A percentile compares a stretch with the other conserved stretches of the same genome.
These are phyloP conservation scores for Beroe ovata DNA, from an alignment of 37 sponge, comb jelly and placozoan species.

Conservation along the genomic window DNA sequence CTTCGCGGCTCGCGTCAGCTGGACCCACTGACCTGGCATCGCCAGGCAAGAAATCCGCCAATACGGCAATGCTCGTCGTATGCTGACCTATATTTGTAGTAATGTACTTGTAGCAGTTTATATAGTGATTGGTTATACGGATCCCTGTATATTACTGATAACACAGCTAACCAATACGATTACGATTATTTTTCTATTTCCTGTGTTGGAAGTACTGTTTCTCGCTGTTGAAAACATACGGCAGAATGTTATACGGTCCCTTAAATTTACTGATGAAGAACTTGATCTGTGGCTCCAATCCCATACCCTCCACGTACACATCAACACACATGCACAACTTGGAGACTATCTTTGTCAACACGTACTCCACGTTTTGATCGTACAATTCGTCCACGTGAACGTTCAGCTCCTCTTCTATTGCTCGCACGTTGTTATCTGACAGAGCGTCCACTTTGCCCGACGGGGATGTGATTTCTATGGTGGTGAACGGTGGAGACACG, in stretches of 20 bases:
- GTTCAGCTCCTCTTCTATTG: conserved; percentile 57
- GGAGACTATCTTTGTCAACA: conserved; percentile 30
- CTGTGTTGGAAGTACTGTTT: conserved; percentile 51
- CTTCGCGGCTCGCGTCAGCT: too few species aligned
- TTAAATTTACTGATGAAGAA: conserved; percentile 60
- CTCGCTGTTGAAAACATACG: conserved; percentile 46
- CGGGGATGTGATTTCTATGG: not conserved
- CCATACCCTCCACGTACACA: conserved; percentile 66
- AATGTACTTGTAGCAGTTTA: too few species aligned
- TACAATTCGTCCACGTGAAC: conserved; percentile 18
- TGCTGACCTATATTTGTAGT: too few species aligned
- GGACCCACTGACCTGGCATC: too few species aligned
- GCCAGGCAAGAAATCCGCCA: too few species aligned
- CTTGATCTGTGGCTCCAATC: conserved; percentile 65
- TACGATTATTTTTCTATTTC: too few species aligned
- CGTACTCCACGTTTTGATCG: not conserved
- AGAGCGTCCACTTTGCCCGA: not conserved
- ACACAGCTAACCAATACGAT: too few species aligned
- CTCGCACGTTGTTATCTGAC: conserved; percentile 30
- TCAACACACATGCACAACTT: conserved; percentile 35
- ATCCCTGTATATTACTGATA: too few species aligned
- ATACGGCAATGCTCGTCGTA: too few species aligned
- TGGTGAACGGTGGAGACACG: conserved; percentile 48
- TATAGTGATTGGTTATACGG: too few species aligned
- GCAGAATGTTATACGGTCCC: conserved; percentile 46